Conservation (phyloP, 2,797 vertebrate species). For the Poeciliopsis infans region DNA sequence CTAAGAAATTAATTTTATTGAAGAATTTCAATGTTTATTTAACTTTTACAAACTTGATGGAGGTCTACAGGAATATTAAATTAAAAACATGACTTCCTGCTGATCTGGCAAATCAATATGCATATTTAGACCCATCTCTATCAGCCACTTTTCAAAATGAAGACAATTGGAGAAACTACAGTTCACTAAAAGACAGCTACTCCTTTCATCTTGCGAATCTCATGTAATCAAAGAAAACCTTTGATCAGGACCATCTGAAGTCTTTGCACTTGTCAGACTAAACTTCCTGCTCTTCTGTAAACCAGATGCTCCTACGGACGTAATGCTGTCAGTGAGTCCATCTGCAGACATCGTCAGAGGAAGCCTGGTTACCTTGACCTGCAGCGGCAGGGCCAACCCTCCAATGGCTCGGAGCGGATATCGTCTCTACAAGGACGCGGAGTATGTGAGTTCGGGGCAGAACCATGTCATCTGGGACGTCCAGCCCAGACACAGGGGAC, state of each 20-base stretch:
- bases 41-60: neutral
- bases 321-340: constrained; percentile 51
- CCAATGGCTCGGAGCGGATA: constrained; percentile 42
- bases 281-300: neutral
- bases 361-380: constrained; percentile 41
- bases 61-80: neutral
- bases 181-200: neutral
- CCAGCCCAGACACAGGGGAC: constrained; percentile 55
- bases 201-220: neutral
- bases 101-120: neutral
- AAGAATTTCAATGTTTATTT: neutral
- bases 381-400: constrained; percentile 65
- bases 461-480: constrained; percentile 45
- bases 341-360: constrained; percentile 30
- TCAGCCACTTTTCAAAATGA: neutral
- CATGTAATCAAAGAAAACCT: neutral
- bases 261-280: neutral
- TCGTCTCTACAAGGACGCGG: constrained; percentile 48
- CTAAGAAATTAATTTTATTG: neutral
- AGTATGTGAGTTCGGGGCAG: constrained; percentile 32
- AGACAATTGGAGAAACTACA: neutral
- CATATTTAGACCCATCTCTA: neutral
- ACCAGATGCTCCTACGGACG: constrained; percentile 54
- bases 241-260: neutral
- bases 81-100: neutral